Evolutionary conservation across 2,113 vertebrate species (phyloP), one percentile per base, ranked within the genome.

Genomic region (Ailuropoda melanoleuca): DNA sequence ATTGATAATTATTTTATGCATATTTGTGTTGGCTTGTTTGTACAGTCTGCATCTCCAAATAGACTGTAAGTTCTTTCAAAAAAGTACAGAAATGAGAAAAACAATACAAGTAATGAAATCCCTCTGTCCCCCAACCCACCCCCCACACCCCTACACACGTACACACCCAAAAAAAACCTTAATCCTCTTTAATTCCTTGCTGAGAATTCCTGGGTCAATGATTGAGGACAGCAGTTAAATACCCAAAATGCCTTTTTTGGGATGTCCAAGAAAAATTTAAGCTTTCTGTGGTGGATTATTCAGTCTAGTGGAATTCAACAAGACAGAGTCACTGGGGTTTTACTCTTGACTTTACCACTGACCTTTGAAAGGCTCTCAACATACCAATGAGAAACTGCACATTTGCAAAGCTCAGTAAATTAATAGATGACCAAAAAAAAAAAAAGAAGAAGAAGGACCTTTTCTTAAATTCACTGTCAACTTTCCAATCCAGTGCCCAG

Each of bases 151-250:
- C 24, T 5, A 8, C 26, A 10, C 6, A 31, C 2, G 80, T 9
- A 86, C 24, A 97, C 34, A 56, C 37, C 39, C 0, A 23, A 15
- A 50, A 58, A 13, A 17, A 13, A 4, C 24, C 64, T 77, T 96
- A 95, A 83, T 92, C 37, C 31, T 78, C 48, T 96, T 62, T 93
- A 89, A 97, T 93, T 95, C 91, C 83, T 64, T 84, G 55, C 37
- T 95, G 70, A 93, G 80, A 37, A 96, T 94, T 95, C 60, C 48
- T 77, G 10, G 62, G 87, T 84, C 74, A 95, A 12, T 55, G 11
- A 78, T 60, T 80, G 9, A 95, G 21, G 37, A 87, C 24, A 83
- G 31, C 39, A 58, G 24, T 62, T 66, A 7, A 96, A 88, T 43
- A 14, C 48, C 29, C 82, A 81, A 81, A 95, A 60, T 74, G 31